phyloP scores from a whole-genome alignment of 2,888 invertebrate species.

The Andrena trimmerana region DNA sequence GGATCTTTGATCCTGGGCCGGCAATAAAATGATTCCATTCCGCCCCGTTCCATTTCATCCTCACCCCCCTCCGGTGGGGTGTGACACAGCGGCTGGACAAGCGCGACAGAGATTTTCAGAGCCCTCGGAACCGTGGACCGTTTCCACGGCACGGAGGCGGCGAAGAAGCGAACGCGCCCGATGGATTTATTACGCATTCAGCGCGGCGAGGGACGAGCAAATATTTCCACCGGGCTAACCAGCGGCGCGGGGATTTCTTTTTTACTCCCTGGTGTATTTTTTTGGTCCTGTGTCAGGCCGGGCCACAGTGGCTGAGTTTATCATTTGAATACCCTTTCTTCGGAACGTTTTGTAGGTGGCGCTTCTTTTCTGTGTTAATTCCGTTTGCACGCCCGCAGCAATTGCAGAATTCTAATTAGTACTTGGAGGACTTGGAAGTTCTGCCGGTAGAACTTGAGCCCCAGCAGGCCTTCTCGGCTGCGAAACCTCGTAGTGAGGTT shows the following conservation, averaged over 20 bases:
- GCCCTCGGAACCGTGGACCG: constrained; percentile 9
- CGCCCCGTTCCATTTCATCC: background rate
- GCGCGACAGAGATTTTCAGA: constrained; percentile 38
- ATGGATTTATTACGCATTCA: constrained; percentile 57
- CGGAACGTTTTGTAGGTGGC: too few relatives aligned
- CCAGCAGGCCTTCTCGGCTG: too few relatives aligned
- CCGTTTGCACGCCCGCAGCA: too few relatives aligned
- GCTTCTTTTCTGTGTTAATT: too few relatives aligned
- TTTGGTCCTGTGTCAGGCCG: too few relatives aligned
- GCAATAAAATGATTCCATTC: constrained; percentile 29
- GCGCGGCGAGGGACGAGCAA: constrained; percentile 7
- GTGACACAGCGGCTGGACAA: background rate
- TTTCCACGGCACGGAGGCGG: constrained; percentile 34
- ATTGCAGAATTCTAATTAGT: too few relatives aligned
- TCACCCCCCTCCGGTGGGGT: background rate
- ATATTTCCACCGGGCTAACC: constrained; percentile 31
- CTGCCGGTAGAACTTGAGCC: too few relatives aligned
- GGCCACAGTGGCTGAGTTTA: too few relatives aligned
- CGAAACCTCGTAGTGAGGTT: too few relatives aligned
- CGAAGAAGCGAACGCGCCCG: constrained; percentile 33
- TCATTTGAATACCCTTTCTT: too few relatives aligned
- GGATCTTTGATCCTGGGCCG: constrained; percentile 32
- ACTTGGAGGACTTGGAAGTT: too few relatives aligned
- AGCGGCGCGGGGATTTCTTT: constrained; percentile 4
- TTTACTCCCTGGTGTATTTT: too few relatives aligned